Base-by-base conservation (phyloP, 1,140 invertebrate species). In the Drosophila kepulauana region DNA sequence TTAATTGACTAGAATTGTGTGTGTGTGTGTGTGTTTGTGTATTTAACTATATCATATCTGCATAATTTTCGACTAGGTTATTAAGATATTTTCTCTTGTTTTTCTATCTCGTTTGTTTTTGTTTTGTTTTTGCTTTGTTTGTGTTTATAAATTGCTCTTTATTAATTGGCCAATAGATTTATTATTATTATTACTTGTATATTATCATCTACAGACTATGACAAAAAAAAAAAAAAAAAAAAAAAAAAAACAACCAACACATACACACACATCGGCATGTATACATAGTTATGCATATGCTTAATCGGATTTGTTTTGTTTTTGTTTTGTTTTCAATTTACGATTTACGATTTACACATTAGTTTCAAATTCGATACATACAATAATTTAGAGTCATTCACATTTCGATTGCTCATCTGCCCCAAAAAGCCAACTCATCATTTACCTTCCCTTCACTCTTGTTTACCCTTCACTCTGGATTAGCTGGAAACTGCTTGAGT, bases 321-420 rank as follows among this genome's bases (percentile, higher is more conserved):
- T 59, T 79, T 63, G 13, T 15, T 48, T 48, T 20, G 16, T 20
- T 63, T 64, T 45, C 61, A 58, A 70, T 81, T 79, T 79, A 85
- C 82, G 82, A 86, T 86, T 87, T 86, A 86, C 82, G 82, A 86
- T 86, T 87, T 86, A 86, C 82, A 86, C 82, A 82, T 73, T 73
- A 68, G 65, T 61, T 74, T 74, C 71, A 74, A 74, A 74, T 74
- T 74, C 71, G 71, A 62, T 74, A 69, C 65, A 74, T 74, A 74
- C 71, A 74, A 62, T 74, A 68, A 68, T 74, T 74, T 69, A 11
- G 56, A 73, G 54, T 67, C 57, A 28, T 56, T 74, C 56, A 49
- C 71, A 74, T 56, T 59, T 25, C 20, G 56, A 74, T 74, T 68
- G 38, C 6, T 35, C 28, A 33, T 35, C 51, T 54, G 51, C n/a